Evolutionary conservation across 2,797 vertebrate species (phyloP), one percentile per base, ranked within the genome.

Genomic region (Oryzias dopingdopingensis): DNA sequence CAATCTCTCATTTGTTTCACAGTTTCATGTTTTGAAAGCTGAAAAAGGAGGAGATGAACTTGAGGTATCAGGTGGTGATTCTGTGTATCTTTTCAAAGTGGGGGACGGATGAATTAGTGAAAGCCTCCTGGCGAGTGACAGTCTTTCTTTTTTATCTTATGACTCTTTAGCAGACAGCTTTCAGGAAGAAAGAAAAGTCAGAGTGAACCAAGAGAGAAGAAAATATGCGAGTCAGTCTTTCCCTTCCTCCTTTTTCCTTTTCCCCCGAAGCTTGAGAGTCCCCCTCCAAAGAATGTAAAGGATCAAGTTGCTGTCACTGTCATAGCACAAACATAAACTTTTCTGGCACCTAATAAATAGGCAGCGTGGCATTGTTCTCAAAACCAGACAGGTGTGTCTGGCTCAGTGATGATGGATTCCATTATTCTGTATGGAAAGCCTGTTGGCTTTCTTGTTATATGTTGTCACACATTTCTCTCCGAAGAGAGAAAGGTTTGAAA

Each of bases 261-360:
- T 76, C 81, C 79, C 86, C 77, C 72, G 79, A 84, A 85, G 86
- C 88, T 87, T 87, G 82, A 86, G 84, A 85, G 86, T 78, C 81
- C 66, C 83, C 77, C 72, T 81, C 71, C 84, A 89, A 90, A 92
- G 22, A 92, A 90, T 91, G 90, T 92, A 92, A 93, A 90, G 89
- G 91, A 93, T 93, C 92, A 92, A 91, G 92, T 92, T 91, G 84
- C 91, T 92, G 91, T 93, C 92, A 91, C 89, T 91, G 91, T 93
- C 92, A 92, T 83, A 83, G 89, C 91, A 89, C 91, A 93, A 92
- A 93, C 91, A 92, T 92, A 92, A 93, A 92, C 90, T 93, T 93
- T 93, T 92, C 90, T 93, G 91, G 91, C 92, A 93, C 86, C 90
- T 92, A 93, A 93, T 93, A 93, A 92, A 93, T 92, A 93, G 91